Percentiles rank a stretch among this genome's conserved stretches.
phyloP scores from a whole-genome alignment of 2,888 invertebrate species.

The Ischnus inquisitorius region DNA sequence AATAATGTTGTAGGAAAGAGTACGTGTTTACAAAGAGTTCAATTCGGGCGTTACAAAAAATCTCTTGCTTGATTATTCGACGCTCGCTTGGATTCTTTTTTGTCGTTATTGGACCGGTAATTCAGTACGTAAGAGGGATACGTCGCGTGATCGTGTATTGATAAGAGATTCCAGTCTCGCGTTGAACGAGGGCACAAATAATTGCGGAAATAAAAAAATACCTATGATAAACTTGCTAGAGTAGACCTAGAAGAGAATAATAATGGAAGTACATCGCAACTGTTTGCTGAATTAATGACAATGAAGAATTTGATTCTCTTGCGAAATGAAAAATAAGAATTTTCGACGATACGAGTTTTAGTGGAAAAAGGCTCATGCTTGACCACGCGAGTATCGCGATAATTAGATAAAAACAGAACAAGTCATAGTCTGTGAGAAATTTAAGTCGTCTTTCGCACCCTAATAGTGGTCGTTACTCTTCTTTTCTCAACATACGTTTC shows the following conservation, averaged over 20 bases:
- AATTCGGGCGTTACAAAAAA: slow-evolving; percentile 8
- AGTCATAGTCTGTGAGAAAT: not conserved
- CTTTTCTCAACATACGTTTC: not conserved
- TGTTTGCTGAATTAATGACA: slow-evolving; percentile 17
- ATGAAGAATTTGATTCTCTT: not conserved
- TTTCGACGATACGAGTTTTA: not conserved
- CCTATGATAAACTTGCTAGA: no score
- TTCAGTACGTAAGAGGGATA: slow-evolving; percentile 42
- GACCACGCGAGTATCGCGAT: not conserved
- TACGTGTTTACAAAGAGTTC: slow-evolving; percentile 54
- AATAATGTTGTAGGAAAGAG: slow-evolving; percentile 75
- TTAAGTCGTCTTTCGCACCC: not conserved
- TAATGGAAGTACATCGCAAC: slow-evolving; percentile 26
- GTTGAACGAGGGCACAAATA: not conserved
- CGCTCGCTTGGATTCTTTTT: slow-evolving; percentile 1
- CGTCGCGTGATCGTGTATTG: slow-evolving; percentile 7
- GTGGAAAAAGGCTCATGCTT: not conserved
- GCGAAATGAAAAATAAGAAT: slow-evolving; percentile 11
- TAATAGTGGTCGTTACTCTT: not conserved
- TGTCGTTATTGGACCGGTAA: slow-evolving; percentile 43
- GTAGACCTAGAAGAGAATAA: no score
- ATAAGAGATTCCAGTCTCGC: slow-evolving; percentile 7
- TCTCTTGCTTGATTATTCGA: slow-evolving; percentile 42
- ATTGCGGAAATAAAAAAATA: not conserved
- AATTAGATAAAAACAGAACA: not conserved